Base-by-base conservation (phyloP, 2,888 invertebrate genomes). In the Xylophagus ater region DNA sequence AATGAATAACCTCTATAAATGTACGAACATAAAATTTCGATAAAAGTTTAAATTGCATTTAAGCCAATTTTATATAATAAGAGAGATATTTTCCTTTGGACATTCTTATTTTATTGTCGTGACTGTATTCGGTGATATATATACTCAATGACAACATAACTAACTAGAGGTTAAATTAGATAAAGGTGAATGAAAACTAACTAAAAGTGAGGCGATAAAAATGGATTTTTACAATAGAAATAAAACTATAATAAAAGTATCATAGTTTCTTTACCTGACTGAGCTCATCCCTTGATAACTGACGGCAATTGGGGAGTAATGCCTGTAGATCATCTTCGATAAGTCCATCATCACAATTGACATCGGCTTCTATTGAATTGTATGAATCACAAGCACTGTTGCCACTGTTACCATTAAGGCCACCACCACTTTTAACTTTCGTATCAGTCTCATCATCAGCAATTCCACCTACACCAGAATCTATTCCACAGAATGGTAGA, bases 241-340 rank as follows among this genome's bases (percentile, higher is more conserved):
- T n/a, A n/a, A n/a, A n/a, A n/a, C n/a, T n/a, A n/a, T n/a, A n/a
- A n/a, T n/a, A n/a, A n/a, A n/a, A n/a, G n/a, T n/a, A n/a, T n/a
- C n/a, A n/a, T n/a, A 10, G 6, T 18, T 5, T 18, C 49, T 59
- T 55, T 49, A 64, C 64, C 61, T 65, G 65, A 58, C 62, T 65
- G 50, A 65, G 59, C 56, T 64, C 63, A 57, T 65, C 65, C 50
- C 59, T 53, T 20, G 59, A 63, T 47, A 58, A 54, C 39, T 57
- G 60, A 32, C 56, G 53, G 48, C 58, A 59, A 49, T 59, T 59
- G 47, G 64, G 64, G 53, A 64, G 41, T 36, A 65, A 51, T 7
- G 62, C 62, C 46, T 63, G 58, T 55, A 62, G 55, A 46, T 65
- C 65, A 48, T 65, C 64, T 43, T 64, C 64, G 33, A 59, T 61